Evolutionary conservation across 1,140 invertebrate genomes (phyloP), one percentile per base, ranked within the genome.

Genomic region (Drosophila tsacasi): DNA sequence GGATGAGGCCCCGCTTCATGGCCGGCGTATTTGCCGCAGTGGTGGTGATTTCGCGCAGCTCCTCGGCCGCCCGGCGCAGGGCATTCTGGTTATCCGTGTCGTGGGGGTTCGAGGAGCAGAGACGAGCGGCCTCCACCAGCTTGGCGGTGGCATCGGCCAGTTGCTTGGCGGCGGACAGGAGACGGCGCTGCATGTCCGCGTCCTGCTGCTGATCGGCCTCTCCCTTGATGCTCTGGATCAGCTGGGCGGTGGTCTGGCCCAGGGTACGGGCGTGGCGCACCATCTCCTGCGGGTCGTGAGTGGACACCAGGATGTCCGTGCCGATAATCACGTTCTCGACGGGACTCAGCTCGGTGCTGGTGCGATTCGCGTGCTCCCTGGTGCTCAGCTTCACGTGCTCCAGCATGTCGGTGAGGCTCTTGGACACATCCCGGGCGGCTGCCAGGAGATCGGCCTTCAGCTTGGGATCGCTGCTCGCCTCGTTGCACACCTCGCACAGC

Each of bases 61-160:
- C 97, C 91, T 99, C 98, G 0, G 98, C 99, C 1, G 98, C 98
- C 57, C 95, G 94, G 30, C 96, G 95, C 1, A 99, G 92, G 8
- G 96, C 96, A 77, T 97, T 96, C 92, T 99, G 98, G 83, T 96
- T 96, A 47, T 95, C 94, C 1, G 96, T 95, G 79, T 99, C 98
- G 91, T 96, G 95, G 0, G 98, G 98, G 92, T 96, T 96, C 32
- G 95, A 96, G 15, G 98, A 97, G 93, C 98, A 98, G 8, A 97
- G 95, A 71, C 99, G 96, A 0, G 99, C 99, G 3, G 99, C 98
- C 93, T 99, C 98, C 3, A 99, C 98, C 96, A 99, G 97, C 74
- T 96, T 95, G 0, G 98, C 97, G 0, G 99, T 99, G 9, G 99
- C 99, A 93, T 99, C 98, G 3, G 99, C 98, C 15, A 99, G 94